Conservation (phyloP, 2,113 vertebrate species). For the Aspidoscelis tigris region DNA sequence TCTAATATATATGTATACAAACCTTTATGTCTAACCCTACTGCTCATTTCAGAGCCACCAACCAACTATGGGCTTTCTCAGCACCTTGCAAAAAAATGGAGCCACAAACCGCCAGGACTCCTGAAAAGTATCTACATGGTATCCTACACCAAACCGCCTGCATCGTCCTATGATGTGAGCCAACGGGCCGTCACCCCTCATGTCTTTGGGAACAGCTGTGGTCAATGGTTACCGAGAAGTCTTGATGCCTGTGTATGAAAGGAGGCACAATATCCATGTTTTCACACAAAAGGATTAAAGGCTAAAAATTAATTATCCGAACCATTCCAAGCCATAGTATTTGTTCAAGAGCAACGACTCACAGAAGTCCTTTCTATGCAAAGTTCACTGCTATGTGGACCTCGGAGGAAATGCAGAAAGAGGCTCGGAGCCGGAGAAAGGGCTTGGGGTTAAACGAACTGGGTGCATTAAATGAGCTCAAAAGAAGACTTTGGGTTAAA, state of each 20-base stretch:
- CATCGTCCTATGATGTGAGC: conserved; percentile 31
- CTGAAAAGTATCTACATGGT: conserved; percentile 47
- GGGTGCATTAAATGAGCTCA: too few species aligned
- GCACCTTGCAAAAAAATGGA: conserved; percentile 62
- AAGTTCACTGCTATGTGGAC: background rate
- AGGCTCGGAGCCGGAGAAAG: too few species aligned
- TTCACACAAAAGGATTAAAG: conserved; percentile 47
- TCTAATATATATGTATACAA: background rate
- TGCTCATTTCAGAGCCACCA: conserved; percentile 73
- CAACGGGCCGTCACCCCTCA: conserved; percentile 2
- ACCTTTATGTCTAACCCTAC: background rate
- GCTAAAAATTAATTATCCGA: background rate
- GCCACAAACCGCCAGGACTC: background rate
- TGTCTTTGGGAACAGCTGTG: rapidly evolving
- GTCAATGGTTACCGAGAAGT: background rate
- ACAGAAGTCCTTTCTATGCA: background rate
- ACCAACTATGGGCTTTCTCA: conserved; percentile 76
- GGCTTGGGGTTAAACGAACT: too few species aligned
- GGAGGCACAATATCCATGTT: conserved; percentile 5
- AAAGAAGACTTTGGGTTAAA: too few species aligned
- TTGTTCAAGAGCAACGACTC: background rate
- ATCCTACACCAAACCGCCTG: conserved; percentile 43
- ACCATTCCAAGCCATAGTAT: background rate
- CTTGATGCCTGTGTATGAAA: background rate
- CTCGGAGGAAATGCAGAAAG: too few species aligned